Conservation (phyloP, 2,888 invertebrate genomes). For the Tiphia femorata region DNA sequence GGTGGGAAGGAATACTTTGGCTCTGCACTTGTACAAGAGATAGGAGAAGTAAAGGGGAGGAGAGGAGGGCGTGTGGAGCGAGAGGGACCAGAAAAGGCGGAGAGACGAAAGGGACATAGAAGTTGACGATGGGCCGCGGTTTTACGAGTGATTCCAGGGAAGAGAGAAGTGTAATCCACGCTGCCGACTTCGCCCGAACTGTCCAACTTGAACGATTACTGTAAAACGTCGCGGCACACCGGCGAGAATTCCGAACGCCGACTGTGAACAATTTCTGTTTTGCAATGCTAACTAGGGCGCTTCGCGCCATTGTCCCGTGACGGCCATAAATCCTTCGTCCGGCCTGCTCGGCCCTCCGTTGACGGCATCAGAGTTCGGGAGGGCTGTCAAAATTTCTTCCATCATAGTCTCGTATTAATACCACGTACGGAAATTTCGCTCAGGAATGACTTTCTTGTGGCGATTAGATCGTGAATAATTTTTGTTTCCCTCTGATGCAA, state of each 20-base stretch:
- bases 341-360: neutral
- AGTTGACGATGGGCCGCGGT: slow-evolving; percentile 12
- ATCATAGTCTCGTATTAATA: too few relatives aligned
- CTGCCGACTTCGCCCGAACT: slow-evolving; percentile 36
- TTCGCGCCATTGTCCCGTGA: slow-evolving; percentile 14
- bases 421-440: too few relatives aligned
- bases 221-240: slow-evolving; percentile 23
- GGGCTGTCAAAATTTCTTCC: too few relatives aligned
- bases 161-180: slow-evolving; percentile 37
- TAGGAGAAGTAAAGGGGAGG: neutral
- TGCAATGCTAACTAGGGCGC: slow-evolving; percentile 35
- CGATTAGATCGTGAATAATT: too few relatives aligned
- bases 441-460: too few relatives aligned
- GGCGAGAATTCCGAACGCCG: neutral
- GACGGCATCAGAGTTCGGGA: too few relatives aligned
- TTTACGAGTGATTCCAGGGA: slow-evolving; percentile 40
- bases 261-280: slow-evolving; percentile 27
- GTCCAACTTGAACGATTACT: slow-evolving; percentile 46
- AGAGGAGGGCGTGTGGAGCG: neutral
- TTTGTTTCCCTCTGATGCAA: too few relatives aligned
- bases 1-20: too few relatives aligned
- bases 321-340: slow-evolving; percentile 10
- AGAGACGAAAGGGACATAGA: slow-evolving; percentile 9
- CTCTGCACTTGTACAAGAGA: too few relatives aligned
- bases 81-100: neutral